Percentiles rank a stretch among this genome's conserved stretches.
Evolutionary conservation across 2,888 invertebrate genomes (phyloP).

Genomic region (Coleophora deauratella): DNA sequence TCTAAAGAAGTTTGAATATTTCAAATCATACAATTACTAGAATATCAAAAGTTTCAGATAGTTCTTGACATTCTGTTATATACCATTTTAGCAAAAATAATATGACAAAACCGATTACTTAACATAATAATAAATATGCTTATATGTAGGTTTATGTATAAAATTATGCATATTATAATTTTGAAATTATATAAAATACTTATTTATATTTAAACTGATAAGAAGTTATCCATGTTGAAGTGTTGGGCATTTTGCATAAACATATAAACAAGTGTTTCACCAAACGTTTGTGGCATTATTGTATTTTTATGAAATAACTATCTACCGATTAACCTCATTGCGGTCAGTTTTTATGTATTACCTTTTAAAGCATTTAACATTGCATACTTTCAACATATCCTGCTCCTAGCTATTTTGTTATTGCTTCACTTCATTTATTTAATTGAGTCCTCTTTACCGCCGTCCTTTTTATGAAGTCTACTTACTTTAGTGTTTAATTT

Average conservation of each 20-base stretch:
- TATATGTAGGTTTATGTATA: not conserved
- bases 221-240: slow-evolving; percentile 31
- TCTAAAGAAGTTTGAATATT: slow-evolving; percentile 10
- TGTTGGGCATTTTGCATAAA: slow-evolving; percentile 40
- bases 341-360: slow-evolving; percentile 57
- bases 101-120: slow-evolving; percentile 6
- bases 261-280: slow-evolving; percentile 27
- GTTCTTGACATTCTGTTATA: not conserved
- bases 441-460: slow-evolving; percentile 40
- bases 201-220: slow-evolving; percentile 17
- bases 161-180: slow-evolving; percentile 9
- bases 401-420: slow-evolving; percentile 45
- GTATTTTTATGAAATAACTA: slow-evolving; percentile 27
- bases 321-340: slow-evolving; percentile 54
- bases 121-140: slow-evolving; percentile 3
- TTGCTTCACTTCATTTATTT: slow-evolving; percentile 41
- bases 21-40: slow-evolving; percentile 8
- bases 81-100: slow-evolving; percentile 3
- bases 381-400: slow-evolving; percentile 27
- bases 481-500: slow-evolving; percentile 68
- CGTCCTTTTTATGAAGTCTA: slow-evolving; percentile 67
- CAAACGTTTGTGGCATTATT: slow-evolving; percentile 55
- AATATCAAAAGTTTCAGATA: not conserved
- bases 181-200: slow-evolving; percentile 44
- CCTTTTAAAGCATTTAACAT: slow-evolving; percentile 56